Percentiles rank a stretch among this genome's conserved stretches.
Evolutionary conservation across 2,113 vertebrate genomes (phyloP).

Genomic region (Elachura formosa): DNA sequence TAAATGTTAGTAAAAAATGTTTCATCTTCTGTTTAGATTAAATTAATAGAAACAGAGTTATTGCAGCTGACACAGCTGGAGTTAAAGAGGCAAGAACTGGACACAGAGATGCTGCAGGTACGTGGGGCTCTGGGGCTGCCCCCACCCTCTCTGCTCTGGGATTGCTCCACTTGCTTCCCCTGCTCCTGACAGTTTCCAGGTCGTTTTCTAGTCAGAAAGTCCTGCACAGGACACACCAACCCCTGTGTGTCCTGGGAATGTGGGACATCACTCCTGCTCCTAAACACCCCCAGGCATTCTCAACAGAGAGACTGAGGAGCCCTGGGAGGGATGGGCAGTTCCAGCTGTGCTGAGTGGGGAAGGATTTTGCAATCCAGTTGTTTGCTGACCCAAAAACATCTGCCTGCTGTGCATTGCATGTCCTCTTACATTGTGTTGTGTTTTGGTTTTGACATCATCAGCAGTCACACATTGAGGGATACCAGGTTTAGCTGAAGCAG

Average conservation of each 20-base stretch:
- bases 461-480: not conserved
- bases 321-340: not conserved
- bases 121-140: slow-evolving; percentile 67
- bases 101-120: slow-evolving; percentile 94
- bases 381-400: not conserved
- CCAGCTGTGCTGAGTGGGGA: not conserved
- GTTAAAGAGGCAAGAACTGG: slow-evolving; percentile 92
- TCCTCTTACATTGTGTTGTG: not conserved
- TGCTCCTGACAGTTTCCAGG: not conserved
- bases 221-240: not conserved
- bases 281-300: not conserved
- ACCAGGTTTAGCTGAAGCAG: not conserved
- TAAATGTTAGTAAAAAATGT: slow-evolving; percentile 67
- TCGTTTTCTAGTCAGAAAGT: not conserved
- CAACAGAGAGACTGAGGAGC: not conserved
- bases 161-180: not conserved
- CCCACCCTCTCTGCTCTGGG: not conserved
- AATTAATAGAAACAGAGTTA: slow-evolving; percentile 96
- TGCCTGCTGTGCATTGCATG: not conserved
- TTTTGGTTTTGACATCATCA: not conserved
- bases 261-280: not conserved
- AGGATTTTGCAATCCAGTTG: not conserved
- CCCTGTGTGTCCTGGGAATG: not conserved
- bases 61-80: slow-evolving; percentile 98
- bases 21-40: slow-evolving; percentile 93